A percentile compares a stretch with the other conserved stretches of the same genome.
Evolutionary conservation across 2,113 vertebrate genomes (phyloP).

Genomic region (Emydocephalus ijimae): DNA sequence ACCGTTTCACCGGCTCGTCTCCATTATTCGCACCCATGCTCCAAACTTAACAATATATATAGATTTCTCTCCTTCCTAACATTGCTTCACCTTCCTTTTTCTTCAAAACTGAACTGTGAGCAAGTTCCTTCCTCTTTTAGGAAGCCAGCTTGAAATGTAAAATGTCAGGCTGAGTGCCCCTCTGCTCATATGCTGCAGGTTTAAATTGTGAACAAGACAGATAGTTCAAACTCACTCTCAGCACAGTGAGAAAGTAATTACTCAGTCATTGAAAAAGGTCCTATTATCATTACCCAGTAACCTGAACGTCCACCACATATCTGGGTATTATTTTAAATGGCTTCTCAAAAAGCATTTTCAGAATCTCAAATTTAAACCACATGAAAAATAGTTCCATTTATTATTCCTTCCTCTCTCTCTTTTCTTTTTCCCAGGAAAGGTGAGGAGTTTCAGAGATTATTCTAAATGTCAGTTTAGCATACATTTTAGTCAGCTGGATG

Average conservation of each 20-base stretch:
- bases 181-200: constrained; percentile 34
- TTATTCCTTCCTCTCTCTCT: constrained; percentile 22
- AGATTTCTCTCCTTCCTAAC: background rate
- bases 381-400: constrained; percentile 66
- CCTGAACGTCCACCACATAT: constrained; percentile 48
- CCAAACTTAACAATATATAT: too few species aligned
- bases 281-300: constrained; percentile 62
- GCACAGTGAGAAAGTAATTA: constrained; percentile 64
- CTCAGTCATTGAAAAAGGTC: constrained; percentile 57
- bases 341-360: constrained; percentile 60
- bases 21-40: too few species aligned
- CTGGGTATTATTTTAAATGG: constrained; percentile 64
- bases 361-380: constrained; percentile 61
- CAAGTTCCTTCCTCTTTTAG: constrained; percentile 34
- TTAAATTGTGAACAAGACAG: constrained; percentile 55
- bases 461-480: constrained; percentile 76
- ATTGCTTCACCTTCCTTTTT: background rate
- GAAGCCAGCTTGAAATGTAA: constrained; percentile 40
- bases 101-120: constrained; percentile 30
- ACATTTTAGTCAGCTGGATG: constrained; percentile 68
- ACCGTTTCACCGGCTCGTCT: too few species aligned
- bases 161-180: constrained; percentile 51
- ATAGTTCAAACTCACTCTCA: constrained; percentile 57
- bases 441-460: constrained; percentile 65
- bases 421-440: constrained; percentile 32